These are phyloP conservation scores for Halisarca cf. caerulea DNA, from an alignment of 37 sponge, comb jelly and placozoan species.

Conservation along the genomic window DNA sequence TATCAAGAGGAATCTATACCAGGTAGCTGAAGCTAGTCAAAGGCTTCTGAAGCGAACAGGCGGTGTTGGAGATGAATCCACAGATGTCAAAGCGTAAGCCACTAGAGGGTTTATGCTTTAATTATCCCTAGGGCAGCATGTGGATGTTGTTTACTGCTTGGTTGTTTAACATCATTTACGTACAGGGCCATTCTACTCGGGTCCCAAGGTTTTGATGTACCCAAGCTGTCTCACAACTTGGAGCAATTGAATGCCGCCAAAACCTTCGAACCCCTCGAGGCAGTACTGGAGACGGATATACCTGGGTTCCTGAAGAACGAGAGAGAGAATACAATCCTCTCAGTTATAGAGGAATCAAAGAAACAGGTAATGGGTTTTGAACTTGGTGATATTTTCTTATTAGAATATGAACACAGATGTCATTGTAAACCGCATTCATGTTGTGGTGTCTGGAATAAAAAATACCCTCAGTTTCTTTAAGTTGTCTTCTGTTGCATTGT, in stretches of 20 bases:
- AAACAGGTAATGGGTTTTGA: slow-evolving; percentile 74
- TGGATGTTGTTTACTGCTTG: background rate
- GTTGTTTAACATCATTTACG: too few species aligned
- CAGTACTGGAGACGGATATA: slow-evolving; percentile 82
- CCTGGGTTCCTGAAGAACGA: slow-evolving; percentile 92
- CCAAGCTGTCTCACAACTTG: slow-evolving; percentile 82
- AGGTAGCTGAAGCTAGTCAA: slow-evolving; percentile 94
- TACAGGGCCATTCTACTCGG: slow-evolving; percentile 90
- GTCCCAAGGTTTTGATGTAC: slow-evolving; percentile 92
- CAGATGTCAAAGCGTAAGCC: slow-evolving; percentile 89
- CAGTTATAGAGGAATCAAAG: slow-evolving; percentile 91
- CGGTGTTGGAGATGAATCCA: slow-evolving; percentile 46
- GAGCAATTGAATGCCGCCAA: slow-evolving; percentile 89
- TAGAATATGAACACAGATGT: too few species aligned
- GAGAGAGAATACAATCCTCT: slow-evolving; percentile 89
- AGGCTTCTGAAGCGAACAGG: slow-evolving; percentile 83
- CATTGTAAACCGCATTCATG: background rate
- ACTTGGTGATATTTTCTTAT: too few species aligned
- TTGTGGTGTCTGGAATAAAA: background rate
- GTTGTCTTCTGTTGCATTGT: background rate
- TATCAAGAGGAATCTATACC: slow-evolving; percentile 89
- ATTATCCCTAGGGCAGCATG: background rate
- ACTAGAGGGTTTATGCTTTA: background rate
- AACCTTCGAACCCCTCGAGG: slow-evolving; percentile 87
- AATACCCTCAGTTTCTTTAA: too few species aligned